Percentiles rank a stretch among this genome's conserved stretches.
Evolutionary conservation across 2,113 vertebrate species (phyloP).

Genomic region (Leucoraja erinaceus): DNA sequence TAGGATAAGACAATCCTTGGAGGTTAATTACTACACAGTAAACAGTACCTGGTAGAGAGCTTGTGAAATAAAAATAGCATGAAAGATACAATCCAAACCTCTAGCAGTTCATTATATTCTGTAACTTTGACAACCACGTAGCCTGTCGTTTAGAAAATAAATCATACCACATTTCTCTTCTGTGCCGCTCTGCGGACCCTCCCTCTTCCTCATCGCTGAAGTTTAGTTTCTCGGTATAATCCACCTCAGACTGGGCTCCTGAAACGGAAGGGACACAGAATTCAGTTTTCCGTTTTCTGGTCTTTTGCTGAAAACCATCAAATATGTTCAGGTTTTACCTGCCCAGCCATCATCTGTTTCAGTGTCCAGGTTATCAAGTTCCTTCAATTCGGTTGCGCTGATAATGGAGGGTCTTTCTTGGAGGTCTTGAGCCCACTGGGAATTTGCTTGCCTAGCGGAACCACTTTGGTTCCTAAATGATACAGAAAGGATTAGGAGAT

Average conservation of each 20-base stretch:
- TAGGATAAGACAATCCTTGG: background rate
- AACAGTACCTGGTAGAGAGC: background rate
- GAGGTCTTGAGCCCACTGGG: constrained; percentile 77
- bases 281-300: background rate
- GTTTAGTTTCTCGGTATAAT: constrained; percentile 95
- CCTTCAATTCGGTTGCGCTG: constrained; percentile 89
- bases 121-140: background rate
- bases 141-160: background rate
- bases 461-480: background rate
- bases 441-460: constrained; percentile 51
- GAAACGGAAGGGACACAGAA: constrained; percentile 36
- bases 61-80: no score
- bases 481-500: background rate
- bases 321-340: constrained; percentile 55
- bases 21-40: background rate
- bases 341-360: constrained; percentile 97
- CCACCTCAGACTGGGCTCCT: constrained; percentile 98
- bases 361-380: constrained; percentile 90
- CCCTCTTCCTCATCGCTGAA: constrained; percentile 98
- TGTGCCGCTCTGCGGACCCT: constrained; percentile 70
- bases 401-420: constrained; percentile 87
- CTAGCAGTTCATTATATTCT: background rate
- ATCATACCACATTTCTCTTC: constrained; percentile 71
- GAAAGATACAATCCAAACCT: background rate
- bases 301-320: background rate